These are phyloP conservation scores for Polylopha cassiicola DNA, from an alignment of 2,888 invertebrate genomes.

Conservation along the genomic window DNA sequence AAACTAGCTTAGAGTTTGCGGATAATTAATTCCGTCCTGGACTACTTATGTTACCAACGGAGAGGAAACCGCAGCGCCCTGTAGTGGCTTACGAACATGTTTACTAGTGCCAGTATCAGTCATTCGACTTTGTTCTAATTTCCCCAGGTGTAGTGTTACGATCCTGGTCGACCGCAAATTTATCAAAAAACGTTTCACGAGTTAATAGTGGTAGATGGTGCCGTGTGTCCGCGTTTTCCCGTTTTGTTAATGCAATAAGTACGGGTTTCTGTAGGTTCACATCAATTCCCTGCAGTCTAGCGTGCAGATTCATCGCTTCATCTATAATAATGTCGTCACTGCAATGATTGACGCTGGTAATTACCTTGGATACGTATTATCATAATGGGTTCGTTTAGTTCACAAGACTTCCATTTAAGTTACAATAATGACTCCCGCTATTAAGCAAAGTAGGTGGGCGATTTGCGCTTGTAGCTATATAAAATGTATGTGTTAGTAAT, in stretches of 20 bases:
- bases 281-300: conserved; percentile 4
- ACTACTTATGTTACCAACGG: conserved; percentile 60
- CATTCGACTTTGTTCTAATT: conserved; percentile 60
- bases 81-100: conserved; percentile 55
- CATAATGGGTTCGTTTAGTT: conserved; percentile 3
- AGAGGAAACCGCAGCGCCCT: conserved; percentile 60
- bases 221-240: conserved; percentile 16
- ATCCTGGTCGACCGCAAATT: conserved; percentile 33
- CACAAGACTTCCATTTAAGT: not conserved
- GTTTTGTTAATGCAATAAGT: conserved; percentile 18
- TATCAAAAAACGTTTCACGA: conserved; percentile 41
- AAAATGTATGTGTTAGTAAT: too few species aligned
- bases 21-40: conserved; percentile 70
- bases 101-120: conserved; percentile 46
- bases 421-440: not conserved
- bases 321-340: conserved; percentile 10
- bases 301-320: conserved; percentile 7
- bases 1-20: conserved; percentile 43
- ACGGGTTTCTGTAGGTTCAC: conserved; percentile 13
- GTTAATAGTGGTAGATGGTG: conserved; percentile 29
- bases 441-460: too few species aligned
- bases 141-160: conserved; percentile 36
- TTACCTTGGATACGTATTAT: conserved; percentile 5
- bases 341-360: conserved; percentile 2
- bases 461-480: too few species aligned